These are phyloP conservation scores for Corvus moneduloides DNA, from an alignment of 2,113 vertebrate genomes.

Conservation along the genomic window DNA sequence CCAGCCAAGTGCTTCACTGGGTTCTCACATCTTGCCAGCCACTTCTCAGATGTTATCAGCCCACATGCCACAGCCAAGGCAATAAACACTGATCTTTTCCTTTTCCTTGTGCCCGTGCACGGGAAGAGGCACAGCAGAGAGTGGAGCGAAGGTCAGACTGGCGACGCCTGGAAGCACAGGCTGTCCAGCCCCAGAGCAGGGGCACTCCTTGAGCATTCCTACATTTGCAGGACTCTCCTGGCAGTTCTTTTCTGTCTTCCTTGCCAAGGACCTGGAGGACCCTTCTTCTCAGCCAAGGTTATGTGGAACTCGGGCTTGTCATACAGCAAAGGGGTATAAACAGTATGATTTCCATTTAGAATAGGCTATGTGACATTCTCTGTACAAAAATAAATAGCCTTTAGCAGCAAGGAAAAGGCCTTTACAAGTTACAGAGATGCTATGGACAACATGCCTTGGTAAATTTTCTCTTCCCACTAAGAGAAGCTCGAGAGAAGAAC, in stretches of 20 bases:
- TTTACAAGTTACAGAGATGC: neutral
- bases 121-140: neutral
- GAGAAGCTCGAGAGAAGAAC: neutral
- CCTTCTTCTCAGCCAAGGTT: neutral
- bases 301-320: accelerated
- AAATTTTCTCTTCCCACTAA: neutral
- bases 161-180: neutral
- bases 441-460: neutral
- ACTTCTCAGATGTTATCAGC: neutral
- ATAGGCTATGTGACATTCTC: neutral
- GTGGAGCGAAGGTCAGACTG: neutral
- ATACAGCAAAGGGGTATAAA: neutral
- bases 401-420: neutral
- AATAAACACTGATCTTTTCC: neutral
- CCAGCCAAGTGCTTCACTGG: neutral
- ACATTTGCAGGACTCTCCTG: neutral
- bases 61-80: neutral
- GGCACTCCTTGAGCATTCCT: neutral
- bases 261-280: neutral
- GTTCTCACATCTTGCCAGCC: neutral
- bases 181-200: neutral
- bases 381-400: neutral
- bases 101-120: neutral
- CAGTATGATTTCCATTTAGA: neutral
- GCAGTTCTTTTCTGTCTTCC: neutral